Evolutionary conservation across 2,888 invertebrate genomes (phyloP).

Genomic region (Phaonia tiefii): DNA sequence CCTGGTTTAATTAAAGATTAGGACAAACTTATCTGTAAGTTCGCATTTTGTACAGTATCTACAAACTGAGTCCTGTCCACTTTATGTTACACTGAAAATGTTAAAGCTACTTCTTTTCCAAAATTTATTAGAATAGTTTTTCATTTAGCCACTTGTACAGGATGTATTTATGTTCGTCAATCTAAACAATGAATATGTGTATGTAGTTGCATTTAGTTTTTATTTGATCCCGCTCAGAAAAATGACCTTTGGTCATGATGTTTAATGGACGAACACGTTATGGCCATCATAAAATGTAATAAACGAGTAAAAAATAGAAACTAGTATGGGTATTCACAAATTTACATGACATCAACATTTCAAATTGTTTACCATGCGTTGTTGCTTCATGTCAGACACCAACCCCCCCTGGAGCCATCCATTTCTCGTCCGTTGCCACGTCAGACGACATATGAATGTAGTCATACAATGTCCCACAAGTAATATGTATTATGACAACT

Average conservation of each 20-base stretch:
- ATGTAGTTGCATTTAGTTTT: too few relatives aligned
- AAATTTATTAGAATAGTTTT: too few relatives aligned
- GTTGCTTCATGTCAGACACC: conserved; percentile 13
- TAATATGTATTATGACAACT: not conserved
- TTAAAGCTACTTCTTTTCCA: too few relatives aligned
- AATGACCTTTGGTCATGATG: conserved; percentile 12
- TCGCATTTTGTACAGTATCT: too few relatives aligned
- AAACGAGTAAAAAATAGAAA: conserved; percentile 1
- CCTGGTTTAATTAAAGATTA: too few relatives aligned
- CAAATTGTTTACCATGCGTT: conserved; percentile 46
- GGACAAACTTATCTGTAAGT: too few relatives aligned
- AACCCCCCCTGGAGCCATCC: not conserved
- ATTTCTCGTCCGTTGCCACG: too few relatives aligned
- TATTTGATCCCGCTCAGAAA: not conserved
- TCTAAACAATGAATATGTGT: not conserved
- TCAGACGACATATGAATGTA: too few relatives aligned
- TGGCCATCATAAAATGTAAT: conserved; percentile 23
- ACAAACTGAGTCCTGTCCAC: too few relatives aligned
- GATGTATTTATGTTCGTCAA: not conserved
- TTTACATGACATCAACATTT: conserved; percentile 30
- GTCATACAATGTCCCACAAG: not conserved
- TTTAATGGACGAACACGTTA: conserved; percentile 1
- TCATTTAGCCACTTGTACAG: too few relatives aligned
- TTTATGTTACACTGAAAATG: too few relatives aligned
- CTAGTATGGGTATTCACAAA: conserved; percentile 9